phyloP scores from a whole-genome alignment of 1,140 invertebrate genomes.

The Cyclargus thomasi region DNA sequence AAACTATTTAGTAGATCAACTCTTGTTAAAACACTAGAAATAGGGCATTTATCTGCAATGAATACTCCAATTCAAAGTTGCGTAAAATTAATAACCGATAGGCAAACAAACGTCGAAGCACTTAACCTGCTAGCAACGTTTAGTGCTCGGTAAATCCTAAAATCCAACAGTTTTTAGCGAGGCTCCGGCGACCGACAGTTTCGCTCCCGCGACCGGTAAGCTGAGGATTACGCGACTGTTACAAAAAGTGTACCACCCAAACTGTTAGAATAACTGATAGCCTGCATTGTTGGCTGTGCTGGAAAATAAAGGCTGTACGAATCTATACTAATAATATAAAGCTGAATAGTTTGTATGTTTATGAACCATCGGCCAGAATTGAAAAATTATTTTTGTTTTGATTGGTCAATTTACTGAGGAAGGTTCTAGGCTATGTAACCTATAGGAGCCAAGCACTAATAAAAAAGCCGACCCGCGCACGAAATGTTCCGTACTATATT shows the following conservation, averaged over 20 bases:
- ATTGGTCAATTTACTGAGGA: too few species aligned
- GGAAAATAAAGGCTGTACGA: background rate
- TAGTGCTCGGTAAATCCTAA: conserved; percentile 38
- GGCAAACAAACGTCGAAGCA: conserved; percentile 17
- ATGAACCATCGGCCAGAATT: too few species aligned
- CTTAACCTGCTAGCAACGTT: conserved; percentile 33
- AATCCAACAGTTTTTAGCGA: conserved; percentile 41
- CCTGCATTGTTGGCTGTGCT: background rate
- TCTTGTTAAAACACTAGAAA: too few species aligned
- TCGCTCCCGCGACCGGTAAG: conserved; percentile 37
- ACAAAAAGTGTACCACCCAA: conserved; percentile 20
- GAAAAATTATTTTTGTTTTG: too few species aligned
- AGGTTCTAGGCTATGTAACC: too few species aligned
- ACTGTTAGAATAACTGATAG: conserved; percentile 4
- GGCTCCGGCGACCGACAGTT: conserved; percentile 39
- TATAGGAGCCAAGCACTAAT: too few species aligned
- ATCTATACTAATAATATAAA: too few species aligned
- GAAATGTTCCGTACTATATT: too few species aligned
- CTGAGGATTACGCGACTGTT: conserved; percentile 40
- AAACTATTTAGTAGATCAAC: too few species aligned
- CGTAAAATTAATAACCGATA: background rate
- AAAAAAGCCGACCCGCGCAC: too few species aligned
- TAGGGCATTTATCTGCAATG: too few species aligned
- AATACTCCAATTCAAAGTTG: background rate
- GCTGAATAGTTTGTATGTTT: too few species aligned